These are phyloP conservation scores for Motacilla tschutschensis DNA, from an alignment of 2,113 vertebrate genomes.

Conservation along the genomic window DNA sequence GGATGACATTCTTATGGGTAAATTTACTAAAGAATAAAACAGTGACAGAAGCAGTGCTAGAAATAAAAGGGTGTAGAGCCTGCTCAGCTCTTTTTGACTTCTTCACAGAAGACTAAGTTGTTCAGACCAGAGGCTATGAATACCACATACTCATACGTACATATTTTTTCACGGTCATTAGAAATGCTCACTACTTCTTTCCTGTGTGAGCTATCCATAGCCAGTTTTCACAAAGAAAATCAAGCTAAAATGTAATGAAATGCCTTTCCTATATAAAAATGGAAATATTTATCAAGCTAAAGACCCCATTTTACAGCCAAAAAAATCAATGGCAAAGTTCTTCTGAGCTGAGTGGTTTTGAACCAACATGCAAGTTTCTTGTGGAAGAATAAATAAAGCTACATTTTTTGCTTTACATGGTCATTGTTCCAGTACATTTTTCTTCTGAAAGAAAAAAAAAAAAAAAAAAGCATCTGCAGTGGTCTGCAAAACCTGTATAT, in stretches of 20 bases:
- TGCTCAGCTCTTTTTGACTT: neutral
- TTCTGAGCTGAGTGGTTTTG: neutral
- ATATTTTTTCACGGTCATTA: neutral
- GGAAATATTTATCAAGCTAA: neutral
- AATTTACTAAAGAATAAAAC: neutral
- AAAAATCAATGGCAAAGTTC: neutral
- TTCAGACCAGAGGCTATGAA: neutral
- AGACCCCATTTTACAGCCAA: neutral
- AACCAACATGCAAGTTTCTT: neutral
- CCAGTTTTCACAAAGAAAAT: neutral
- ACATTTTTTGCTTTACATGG: neutral
- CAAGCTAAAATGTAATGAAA: neutral
- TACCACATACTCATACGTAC: neutral
- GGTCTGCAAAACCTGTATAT: constrained; percentile 27
- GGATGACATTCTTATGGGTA: neutral
- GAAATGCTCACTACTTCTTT: neutral
- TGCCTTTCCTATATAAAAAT: neutral
- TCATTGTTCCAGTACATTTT: constrained; percentile 29
- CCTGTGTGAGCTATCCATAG: neutral
- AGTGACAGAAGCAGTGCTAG: neutral
- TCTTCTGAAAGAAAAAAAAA: constrained; percentile 9
- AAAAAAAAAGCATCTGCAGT: neutral
- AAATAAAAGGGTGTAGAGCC: neutral
- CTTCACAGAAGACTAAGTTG: neutral
- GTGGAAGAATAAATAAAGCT: constrained; percentile 17